Evolutionary conservation across 2,888 invertebrate genomes (phyloP), one percentile per base, ranked within the genome.

Genomic region (Cyrtodaria siliqua): DNA sequence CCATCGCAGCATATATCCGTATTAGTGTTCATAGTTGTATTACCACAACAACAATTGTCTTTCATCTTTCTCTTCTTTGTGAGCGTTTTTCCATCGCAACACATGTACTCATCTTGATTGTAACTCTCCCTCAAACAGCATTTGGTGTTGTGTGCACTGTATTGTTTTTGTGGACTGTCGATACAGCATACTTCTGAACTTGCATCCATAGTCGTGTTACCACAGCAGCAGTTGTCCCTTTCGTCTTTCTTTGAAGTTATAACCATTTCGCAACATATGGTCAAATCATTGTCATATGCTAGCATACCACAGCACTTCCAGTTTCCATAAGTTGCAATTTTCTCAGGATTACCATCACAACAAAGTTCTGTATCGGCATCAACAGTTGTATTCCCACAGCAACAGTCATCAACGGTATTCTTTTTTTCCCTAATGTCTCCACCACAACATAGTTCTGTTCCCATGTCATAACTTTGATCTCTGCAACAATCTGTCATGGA

Each of bases 31-130:
- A 78, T 56, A 24, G 78, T 72, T 26, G 72, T 73, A 33, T 72
- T 56, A 4, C 78, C 78, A 56, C 78, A 78, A 38, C 78, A 78
- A 38, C 77, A 77, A 49, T 76, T 77, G 53, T 77, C 77, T 27
- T 77, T 50, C 26, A 26, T 56, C 38, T 71, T 57, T 40, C 67
- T 44, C 44, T 76, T 76, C 9, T 49, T 66, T 3, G 59, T 64
- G 3, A 72, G 52, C 12, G 24, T 53, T 1, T 27, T 26, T 8
- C 76, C 76, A 50, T 69, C 72, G 55, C 77, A 77, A 40, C 77
- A 77, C 42, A 77, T 72, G 52, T 55, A 64, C 29, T 59, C 44
- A 27, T 53, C 49, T 8, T 52, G 18, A 50, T 77, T 69, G 26
- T 77, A 77, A 55, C 77, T 77, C 1, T 20, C 26, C 2, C 42